Conservation (phyloP, 2,113 vertebrate species). For the Oreocharis arfaki region DNA sequence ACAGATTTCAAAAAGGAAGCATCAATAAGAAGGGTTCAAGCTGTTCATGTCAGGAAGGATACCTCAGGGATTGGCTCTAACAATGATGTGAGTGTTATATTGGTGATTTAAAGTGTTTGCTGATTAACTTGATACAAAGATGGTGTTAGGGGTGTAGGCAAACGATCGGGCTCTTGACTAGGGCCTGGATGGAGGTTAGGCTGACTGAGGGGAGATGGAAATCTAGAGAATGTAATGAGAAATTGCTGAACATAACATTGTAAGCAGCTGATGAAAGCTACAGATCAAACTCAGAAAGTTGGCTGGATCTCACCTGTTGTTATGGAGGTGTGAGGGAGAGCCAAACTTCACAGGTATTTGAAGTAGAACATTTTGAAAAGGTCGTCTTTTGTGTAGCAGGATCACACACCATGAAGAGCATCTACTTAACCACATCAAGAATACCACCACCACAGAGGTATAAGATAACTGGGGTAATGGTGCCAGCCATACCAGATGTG, state of each 20-base stretch:
- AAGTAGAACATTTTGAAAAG: background rate
- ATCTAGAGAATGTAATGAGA: background rate
- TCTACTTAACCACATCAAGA: background rate
- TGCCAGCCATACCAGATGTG: background rate
- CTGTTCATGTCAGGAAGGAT: background rate
- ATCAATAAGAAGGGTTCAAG: background rate
- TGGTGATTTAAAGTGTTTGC: background rate
- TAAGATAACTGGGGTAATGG: background rate
- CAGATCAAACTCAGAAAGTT: background rate
- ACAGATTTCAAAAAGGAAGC: background rate
- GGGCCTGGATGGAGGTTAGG: background rate
- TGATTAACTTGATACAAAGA: background rate
- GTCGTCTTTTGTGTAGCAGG: background rate
- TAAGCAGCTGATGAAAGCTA: background rate
- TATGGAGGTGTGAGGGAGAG: background rate
- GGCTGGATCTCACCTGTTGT: background rate
- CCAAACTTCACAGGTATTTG: background rate
- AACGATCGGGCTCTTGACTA: background rate
- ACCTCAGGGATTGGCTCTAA: background rate
- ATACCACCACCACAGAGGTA: background rate
- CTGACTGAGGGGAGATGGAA: background rate
- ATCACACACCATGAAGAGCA: background rate
- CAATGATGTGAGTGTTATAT: rapidly evolving
- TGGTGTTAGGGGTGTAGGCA: background rate
- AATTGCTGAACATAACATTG: background rate